Evolutionary conservation across 2,888 invertebrate species (phyloP), one percentile per base, ranked within the genome.

Genomic region (Notodromas monacha): DNA sequence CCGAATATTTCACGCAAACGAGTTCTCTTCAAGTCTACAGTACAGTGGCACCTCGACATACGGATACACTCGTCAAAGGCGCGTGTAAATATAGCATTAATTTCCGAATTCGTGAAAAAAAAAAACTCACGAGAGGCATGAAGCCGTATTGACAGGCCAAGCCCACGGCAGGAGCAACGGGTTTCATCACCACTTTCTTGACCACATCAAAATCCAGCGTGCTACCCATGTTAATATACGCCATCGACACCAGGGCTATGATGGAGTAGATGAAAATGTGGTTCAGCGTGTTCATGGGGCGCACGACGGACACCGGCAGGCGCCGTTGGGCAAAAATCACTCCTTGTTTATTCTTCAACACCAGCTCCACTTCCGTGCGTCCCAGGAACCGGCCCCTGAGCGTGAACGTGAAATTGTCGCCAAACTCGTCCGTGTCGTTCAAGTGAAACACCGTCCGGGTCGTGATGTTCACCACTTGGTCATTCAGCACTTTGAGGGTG

Each of bases 211-310:
- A 60, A 44, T 77, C 68, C 46, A 79, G 56, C 0, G 77, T 74
- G 43, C 77, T 76, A 1, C 81, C 79, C 51, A 79, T 79, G 53
- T 79, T 79, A 32, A 81, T 65, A 43, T 74, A 79, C 40, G 77
- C 62, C 30, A 79, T 52, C 1, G 69, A 65, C 26, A 70, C 65
- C 29, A 79, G 56, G 28, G 62, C 50, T 2, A 66, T 66, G 3
- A 79, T 68, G 34, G 69, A 68, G 26, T 55, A 58, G 0, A 65
- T 63, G 43, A 79, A 79, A 4, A 70, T 48, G 8, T 51, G 58
- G 48, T 76, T 74, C 26, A 76, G 61, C 16, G 61, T 39, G 13
- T 68, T 54, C 31, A 60, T 50, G 21, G 59, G 56, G 1, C 68
- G 51, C 33, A 58, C 48, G 3, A 69, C 60, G 1, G 56, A 55